These are phyloP conservation scores for Sylvietta virens DNA, from an alignment of 2,113 vertebrate genomes.

Conservation along the genomic window DNA sequence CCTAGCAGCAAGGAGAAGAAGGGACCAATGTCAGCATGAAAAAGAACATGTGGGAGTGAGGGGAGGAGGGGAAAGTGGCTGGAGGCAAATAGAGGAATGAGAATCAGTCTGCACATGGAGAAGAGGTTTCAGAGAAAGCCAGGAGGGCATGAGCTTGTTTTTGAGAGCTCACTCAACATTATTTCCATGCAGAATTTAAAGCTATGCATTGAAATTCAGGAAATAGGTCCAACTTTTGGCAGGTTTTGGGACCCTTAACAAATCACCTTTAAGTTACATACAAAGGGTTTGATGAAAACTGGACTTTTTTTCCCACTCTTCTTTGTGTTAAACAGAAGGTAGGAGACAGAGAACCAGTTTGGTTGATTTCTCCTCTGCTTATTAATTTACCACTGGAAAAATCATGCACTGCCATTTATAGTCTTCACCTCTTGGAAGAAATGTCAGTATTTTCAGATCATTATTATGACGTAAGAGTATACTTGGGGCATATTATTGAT, in stretches of 20 bases:
- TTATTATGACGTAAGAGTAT: background rate
- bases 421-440: background rate
- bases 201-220: background rate
- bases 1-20: background rate
- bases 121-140: background rate
- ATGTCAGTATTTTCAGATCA: background rate
- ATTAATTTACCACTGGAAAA: background rate
- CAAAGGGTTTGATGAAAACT: background rate
- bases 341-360: background rate
- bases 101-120: background rate
- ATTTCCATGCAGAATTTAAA: background rate
- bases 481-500: background rate
- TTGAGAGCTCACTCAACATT: background rate
- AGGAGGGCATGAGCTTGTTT: background rate
- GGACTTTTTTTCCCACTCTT: background rate
- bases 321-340: background rate
- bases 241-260: background rate
- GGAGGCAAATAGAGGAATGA: background rate
- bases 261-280: background rate
- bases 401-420: background rate
- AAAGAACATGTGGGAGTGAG: background rate
- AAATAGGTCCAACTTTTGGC: background rate
- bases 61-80: background rate
- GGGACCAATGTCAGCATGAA: fast-evolving
- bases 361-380: background rate